phyloP scores from a whole-genome alignment of 2,113 vertebrate genomes.

The Antigone vipio region DNA sequence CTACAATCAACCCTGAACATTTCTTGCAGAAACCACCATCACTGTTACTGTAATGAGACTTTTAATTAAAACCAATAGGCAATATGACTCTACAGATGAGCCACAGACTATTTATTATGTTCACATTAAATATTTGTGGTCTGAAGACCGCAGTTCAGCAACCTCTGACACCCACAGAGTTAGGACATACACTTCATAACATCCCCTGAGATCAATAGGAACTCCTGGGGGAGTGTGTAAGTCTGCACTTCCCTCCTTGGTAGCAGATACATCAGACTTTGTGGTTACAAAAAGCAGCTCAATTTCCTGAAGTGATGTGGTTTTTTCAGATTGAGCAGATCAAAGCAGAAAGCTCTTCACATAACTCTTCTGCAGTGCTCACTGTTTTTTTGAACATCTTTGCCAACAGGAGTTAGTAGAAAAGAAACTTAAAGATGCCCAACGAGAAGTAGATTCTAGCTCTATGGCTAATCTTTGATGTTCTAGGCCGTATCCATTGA shows the following conservation, averaged over 20 bases:
- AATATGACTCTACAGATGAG: background rate
- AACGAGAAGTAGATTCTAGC: background rate
- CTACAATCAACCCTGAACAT: background rate
- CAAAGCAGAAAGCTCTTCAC: background rate
- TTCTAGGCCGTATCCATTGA: background rate
- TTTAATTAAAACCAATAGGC: background rate
- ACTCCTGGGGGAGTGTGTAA: background rate
- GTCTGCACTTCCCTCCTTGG: background rate
- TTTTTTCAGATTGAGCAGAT: conserved; percentile 15
- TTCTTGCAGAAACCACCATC: background rate
- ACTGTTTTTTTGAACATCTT: background rate
- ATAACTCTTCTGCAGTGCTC: background rate
- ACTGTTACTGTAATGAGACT: background rate
- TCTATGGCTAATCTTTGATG: background rate
- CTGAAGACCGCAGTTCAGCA: background rate
- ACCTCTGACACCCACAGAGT: background rate
- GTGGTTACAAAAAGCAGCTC: background rate
- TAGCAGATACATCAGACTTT: background rate
- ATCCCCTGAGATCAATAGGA: background rate
- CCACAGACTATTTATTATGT: background rate
- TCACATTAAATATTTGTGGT: background rate
- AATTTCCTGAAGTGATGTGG: background rate
- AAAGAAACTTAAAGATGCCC: background rate
- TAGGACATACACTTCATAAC: background rate
- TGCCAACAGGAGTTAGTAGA: background rate